Evolutionary conservation across 1,140 invertebrate species (phyloP), one percentile per base, ranked within the genome.

Genomic region (Dendroctonus ponderosae): DNA sequence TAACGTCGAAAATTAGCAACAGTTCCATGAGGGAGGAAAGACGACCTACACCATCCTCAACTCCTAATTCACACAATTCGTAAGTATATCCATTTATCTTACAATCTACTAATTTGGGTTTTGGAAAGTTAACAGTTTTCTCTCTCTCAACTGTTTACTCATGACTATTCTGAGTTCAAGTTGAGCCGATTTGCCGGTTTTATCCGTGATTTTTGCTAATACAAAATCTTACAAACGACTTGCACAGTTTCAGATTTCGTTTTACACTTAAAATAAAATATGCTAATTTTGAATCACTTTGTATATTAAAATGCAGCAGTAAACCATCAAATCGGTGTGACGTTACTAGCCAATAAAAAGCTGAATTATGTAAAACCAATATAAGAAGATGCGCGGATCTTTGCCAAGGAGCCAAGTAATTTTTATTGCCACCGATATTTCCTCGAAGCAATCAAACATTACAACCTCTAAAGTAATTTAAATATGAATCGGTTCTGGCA

Each of bases 1-100:
- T 92, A 70, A 91, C 89, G 56, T 90, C 89, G 62, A 92, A 91
- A 79, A 90, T 89, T 82, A 87, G 88, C 71, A 86, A 82, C 75
- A 87, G 85, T 72, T 85, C 85, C 9, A 83, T 86, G 50, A 85
- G 84, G 71, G 85, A 87, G 75, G 85, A 86, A 68, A 85, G 84
- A 68, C 82, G 86, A 72, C 85, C 86, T 9, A 87, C 87, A 57
- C 85, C 85, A 1, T 84, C 84, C 0, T 86, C 86, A 12, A 87
- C 87, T 58, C 77, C 75, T 9, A 83, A 77, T 67, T 75, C 75
- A 15, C 66, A 75, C 56, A 76, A 75, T 51, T 76, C 76, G 78
- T 79, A 72, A 77, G 77, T 75, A 58, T 46, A 2, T 26, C 12
- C 44, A 46, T 14, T 4, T 2, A 46, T 46, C 9, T 46, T 11